Base-by-base conservation (phyloP, 2,113 vertebrate genomes). In the Rhizomys pruinosus region DNA sequence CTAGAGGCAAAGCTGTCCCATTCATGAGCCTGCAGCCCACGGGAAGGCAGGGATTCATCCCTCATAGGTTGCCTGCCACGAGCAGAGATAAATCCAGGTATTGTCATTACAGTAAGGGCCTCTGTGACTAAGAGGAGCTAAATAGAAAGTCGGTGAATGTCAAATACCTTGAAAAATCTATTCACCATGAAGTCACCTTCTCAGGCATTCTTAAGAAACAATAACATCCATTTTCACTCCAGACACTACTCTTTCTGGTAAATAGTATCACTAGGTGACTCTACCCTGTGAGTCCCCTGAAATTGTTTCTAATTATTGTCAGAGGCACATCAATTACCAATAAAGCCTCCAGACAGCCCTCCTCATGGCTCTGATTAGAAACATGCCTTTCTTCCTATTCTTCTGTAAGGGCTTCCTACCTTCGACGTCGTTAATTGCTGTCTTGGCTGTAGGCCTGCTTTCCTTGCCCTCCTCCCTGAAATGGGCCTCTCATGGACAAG, bases 251-350 rank as follows among this genome's bases (percentile, higher is more conserved):
- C 90, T 96, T 88, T 4, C 7, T 78, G 93, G 96, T 96, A 94
- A 96, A 96, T 95, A 96, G 95, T 87, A 93, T 32, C 85, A 68
- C 32, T 61, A 93, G 68, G 93, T 89, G 92, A 92, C 95, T 94
- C 25, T 86, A 47, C 42, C 52, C 87, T 90, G 4, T 10, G 79
- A 88, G 93, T 84, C 82, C 91, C 84, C 94, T 96, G 64, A 96
- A 93, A 87, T 82, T 89, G 90, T 88, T 92, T 97, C 94, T 97
- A 94, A 93, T 96, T 95, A 95, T 96, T 91, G 96, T 97, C 95
- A 92, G 87, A 96, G 81, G 87, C 78, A 90, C 22, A 32, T 93
- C 92, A 92, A 89, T 94, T 95, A 93, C 61, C 64, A 27, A 85
- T 29, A 59, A 71, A n/a, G 39, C 78, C 96, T 92, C 93, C 87